Evolutionary conservation across 2,113 vertebrate species (phyloP), one percentile per base, ranked within the genome.

Genomic region (Lipophrys pholis): DNA sequence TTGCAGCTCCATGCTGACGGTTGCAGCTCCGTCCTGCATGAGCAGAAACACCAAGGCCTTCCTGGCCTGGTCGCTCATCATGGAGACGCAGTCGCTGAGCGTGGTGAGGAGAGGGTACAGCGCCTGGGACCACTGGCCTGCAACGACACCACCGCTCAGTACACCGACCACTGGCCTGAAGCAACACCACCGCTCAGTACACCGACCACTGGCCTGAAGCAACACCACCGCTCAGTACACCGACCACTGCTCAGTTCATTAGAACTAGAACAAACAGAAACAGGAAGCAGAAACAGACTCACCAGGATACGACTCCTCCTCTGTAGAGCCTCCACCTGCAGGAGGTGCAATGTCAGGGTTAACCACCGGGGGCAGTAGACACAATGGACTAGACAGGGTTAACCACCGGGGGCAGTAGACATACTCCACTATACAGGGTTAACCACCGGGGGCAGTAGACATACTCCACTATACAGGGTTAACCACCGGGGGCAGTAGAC

Each of bases 51-150:
- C 97, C 97, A 99, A 97, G 14, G 98, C 96, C 91, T 95, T 97
- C 87, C 98, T 98, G 82, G 97, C 97, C 86, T 95, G 96, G 93
- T 99, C 97, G 1, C 97, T 96, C 97, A 99, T 99, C 98, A 99
- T 98, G 84, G 96, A 92, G 63, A 99, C 98, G 0, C 98, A 99
- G 84, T 99, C 97, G 0, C 95, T 97, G 72, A 99, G 96, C 0
- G 98, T 99, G 54, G 96, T 97, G 91, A 99, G 94, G 87, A 99
- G 92, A 0, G 98, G 98, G 89, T 98, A 99, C 64, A 99, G 88
- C 11, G 97, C 97, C 90, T 99, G 97, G 0, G 97, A 99, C 98
- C 98, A 99, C 89, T 99, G 97, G 3, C 97, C 98, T 99, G 84
- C 5, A 7, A 55, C 16, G 59, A 38, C 7, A 42, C 7, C 41